Evolutionary conservation across 2,888 invertebrate species (phyloP), one percentile per base, ranked within the genome.

Genomic region (Sclerodermus sp.): DNA sequence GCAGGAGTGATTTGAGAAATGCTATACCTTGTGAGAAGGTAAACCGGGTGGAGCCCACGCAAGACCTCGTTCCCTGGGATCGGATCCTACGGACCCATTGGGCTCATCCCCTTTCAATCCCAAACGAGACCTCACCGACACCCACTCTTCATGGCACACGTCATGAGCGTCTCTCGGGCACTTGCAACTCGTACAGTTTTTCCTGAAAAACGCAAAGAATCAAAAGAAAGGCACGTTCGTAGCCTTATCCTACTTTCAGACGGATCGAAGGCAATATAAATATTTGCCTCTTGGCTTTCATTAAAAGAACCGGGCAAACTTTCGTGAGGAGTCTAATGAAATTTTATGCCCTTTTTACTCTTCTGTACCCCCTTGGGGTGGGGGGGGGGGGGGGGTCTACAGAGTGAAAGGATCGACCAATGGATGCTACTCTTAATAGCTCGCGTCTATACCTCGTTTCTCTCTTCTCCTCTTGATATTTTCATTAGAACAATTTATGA

Each of bases 151-250:
- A 77, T 92, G 92, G 79, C 88, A 90, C 58, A 96, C 87, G 69
- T 94, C 93, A 81, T 96, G 96, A 51, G 86, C 85, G 69, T 96
- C 91, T 43, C 94, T 84, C 29, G 92, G 87, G 79, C 96, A 96
- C 74, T 93, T 94, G 81, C 96, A 97, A 58, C 90, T 89, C 74
- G 87, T 89, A 81, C 96, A 97, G 46, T 92, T 92, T 81, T 95
- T 95, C 79, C 96, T 96, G 84, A 1, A 85, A 84, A 48, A 58
- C 17, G 55, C 51, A 62, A 50, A 31, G 40, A 12, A 17, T 42
- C 29, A 12, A 12, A 13, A 34, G n/a, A 30, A 30, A 30, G 30
- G 30, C 30, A 30, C 30, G 8, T 10, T 10, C 6, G 10, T 36
- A n/a, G n/a, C n/a, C n/a, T n/a, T n/a, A n/a, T n/a, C n/a, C n/a